These are phyloP conservation scores for Spinus olivaceus DNA, from an alignment of 2,797 vertebrate species.

Conservation along the genomic window DNA sequence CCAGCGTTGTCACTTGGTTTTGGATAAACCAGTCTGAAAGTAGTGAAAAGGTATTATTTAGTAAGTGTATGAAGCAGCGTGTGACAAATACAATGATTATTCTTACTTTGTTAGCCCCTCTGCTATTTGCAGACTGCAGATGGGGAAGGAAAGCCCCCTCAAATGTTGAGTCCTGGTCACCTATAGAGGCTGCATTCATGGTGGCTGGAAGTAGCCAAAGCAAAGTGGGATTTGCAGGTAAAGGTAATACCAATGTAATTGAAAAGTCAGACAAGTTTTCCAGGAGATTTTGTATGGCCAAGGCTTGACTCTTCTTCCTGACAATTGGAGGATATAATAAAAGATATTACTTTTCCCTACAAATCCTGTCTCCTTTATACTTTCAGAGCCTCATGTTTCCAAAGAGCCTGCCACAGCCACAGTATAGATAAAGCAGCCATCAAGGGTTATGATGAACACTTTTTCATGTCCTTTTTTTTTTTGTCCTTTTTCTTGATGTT, in stretches of 20 bases:
- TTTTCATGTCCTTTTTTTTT: slow-evolving; percentile 8
- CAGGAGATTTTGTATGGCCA: slow-evolving; percentile 18
- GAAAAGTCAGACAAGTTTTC: slow-evolving; percentile 30
- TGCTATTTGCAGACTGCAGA: background rate
- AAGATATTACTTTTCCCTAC: slow-evolving; percentile 39
- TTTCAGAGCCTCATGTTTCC: slow-evolving; percentile 32
- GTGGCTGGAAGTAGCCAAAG: background rate
- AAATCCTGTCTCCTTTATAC: slow-evolving; percentile 45
- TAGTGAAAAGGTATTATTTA: background rate
- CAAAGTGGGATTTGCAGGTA: background rate
- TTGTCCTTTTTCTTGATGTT: slow-evolving; percentile 38
- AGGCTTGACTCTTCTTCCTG: slow-evolving; percentile 30
- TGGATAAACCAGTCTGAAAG: background rate
- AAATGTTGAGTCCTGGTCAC: background rate
- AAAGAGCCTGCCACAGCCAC: slow-evolving; percentile 1
- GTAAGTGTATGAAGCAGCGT: background rate
- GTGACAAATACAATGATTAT: background rate
- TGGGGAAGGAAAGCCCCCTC: background rate
- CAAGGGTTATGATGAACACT: slow-evolving; percentile 21
- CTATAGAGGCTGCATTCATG: fast-evolving
- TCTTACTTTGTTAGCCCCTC: background rate
- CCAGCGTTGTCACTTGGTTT: background rate
- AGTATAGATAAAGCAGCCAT: slow-evolving; percentile 20
- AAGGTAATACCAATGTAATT: background rate
- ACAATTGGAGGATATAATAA: slow-evolving; percentile 37